Conservation (phyloP, 92 coral and sea anemone species). For the Heteractis magnifica region DNA sequence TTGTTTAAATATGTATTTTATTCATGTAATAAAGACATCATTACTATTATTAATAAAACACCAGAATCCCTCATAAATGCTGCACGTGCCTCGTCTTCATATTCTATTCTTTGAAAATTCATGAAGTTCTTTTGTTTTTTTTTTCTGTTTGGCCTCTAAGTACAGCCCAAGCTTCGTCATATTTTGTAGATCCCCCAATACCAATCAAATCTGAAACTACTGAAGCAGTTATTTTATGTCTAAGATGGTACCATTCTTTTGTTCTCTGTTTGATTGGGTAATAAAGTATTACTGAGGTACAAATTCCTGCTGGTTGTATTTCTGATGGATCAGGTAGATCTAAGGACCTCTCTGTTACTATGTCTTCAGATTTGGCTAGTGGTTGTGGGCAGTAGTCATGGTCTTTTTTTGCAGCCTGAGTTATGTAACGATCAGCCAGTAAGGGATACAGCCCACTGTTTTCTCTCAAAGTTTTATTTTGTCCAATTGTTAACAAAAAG, state of each 20-base stretch:
- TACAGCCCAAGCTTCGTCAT: slow-evolving; percentile 15
- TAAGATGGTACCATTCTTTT: background rate
- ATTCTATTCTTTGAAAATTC: background rate
- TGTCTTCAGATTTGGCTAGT: background rate
- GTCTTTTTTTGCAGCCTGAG: background rate
- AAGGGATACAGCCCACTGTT: slow-evolving; percentile 14
- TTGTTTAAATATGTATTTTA: too few relatives aligned
- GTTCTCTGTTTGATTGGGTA: background rate
- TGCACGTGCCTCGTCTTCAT: too few relatives aligned
- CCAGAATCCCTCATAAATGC: too few relatives aligned
- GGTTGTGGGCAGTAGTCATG: slow-evolving; percentile 5
- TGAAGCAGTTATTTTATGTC: slow-evolving; percentile 19
- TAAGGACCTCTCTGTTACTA: background rate
- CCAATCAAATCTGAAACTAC: slow-evolving; percentile 19
- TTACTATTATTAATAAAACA: too few relatives aligned
- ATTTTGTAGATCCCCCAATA: slow-evolving; percentile 7
- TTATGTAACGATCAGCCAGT: background rate
- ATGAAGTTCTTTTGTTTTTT: slow-evolving; percentile 1
- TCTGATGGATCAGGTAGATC: background rate
- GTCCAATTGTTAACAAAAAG: background rate
- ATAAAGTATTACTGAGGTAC: background rate
- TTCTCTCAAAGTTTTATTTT: slow-evolving; percentile 19
- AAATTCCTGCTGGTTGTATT: background rate
- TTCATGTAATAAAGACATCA: too few relatives aligned
- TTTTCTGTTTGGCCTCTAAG: slow-evolving; percentile 10